Evolutionary conservation across 2,797 vertebrate genomes (phyloP).

Genomic region (Lutjanus campechanus): DNA sequence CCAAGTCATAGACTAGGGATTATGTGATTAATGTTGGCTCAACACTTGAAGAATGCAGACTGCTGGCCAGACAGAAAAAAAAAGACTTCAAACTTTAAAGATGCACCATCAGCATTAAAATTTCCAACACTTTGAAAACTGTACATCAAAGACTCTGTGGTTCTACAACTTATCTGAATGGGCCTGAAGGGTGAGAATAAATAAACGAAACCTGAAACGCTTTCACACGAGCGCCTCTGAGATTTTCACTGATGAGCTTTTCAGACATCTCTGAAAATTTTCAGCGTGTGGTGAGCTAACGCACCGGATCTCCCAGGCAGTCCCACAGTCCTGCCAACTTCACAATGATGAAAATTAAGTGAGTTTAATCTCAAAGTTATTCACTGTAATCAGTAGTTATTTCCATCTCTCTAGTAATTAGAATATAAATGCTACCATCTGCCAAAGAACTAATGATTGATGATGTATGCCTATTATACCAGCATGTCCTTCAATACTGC

Average conservation of each 20-base stretch:
- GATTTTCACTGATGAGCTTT: background rate
- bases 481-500: background rate
- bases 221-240: background rate
- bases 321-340: background rate
- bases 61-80: constrained; percentile 9
- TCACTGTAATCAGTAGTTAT: background rate
- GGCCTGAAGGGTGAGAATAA: constrained; percentile 23
- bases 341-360: background rate
- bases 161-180: constrained; percentile 14
- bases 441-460: constrained; percentile 9
- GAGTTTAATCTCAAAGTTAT: background rate
- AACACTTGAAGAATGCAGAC: background rate
- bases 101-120: constrained; percentile 31
- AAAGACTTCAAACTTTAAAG: background rate
- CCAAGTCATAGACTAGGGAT: constrained; percentile 6
- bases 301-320: background rate
- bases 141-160: constrained; percentile 37
- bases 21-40: constrained; percentile 24
- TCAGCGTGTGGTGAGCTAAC: background rate
- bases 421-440: background rate
- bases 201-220: background rate
- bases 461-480: background rate
- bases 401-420: background rate
- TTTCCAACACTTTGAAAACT: constrained; percentile 28
- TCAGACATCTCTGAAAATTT: background rate